Evolutionary conservation across 1,140 invertebrate genomes (phyloP).

Genomic region (Antheraea mylitta): DNA sequence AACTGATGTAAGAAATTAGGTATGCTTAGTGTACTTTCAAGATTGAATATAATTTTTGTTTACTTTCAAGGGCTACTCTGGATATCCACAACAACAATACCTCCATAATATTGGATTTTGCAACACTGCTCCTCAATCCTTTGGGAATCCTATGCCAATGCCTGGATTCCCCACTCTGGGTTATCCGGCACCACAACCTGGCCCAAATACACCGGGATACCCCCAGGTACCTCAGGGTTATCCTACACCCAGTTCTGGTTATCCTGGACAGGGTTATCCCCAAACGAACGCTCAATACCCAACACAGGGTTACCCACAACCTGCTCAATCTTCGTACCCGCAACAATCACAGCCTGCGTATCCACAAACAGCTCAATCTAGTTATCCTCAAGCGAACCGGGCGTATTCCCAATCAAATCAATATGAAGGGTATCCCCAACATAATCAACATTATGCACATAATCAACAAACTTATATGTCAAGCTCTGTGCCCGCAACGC

Average conservation of each 20-base stretch:
- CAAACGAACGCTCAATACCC: constrained; percentile 22
- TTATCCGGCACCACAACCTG: constrained; percentile 16
- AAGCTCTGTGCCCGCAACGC: constrained; percentile 35
- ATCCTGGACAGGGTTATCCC: constrained; percentile 12
- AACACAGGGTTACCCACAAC: constrained; percentile 34
- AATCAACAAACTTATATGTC: constrained; percentile 44
- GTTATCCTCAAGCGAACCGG: constrained; percentile 34
- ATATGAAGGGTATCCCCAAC: constrained; percentile 29
- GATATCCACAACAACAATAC: constrained; percentile 59
- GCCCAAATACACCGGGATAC: constrained; percentile 17
- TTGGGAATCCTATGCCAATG: constrained; percentile 74
- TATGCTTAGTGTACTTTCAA: background rate
- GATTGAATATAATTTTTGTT: constrained; percentile 36
- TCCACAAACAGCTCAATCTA: constrained; percentile 26
- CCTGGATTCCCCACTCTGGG: constrained; percentile 62
- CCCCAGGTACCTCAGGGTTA: constrained; percentile 28
- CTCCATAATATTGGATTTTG: constrained; percentile 75
- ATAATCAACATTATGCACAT: constrained; percentile 39
- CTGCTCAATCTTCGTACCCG: constrained; percentile 35
- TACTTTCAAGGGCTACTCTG: constrained; percentile 73
- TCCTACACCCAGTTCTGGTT: constrained; percentile 15
- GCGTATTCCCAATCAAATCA: constrained; percentile 32
- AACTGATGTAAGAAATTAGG: background rate
- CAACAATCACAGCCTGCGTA: constrained; percentile 43
- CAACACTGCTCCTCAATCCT: constrained; percentile 73